A percentile compares a stretch with the other conserved stretches of the same genome.
Evolutionary conservation across 2,888 invertebrate genomes (phyloP).

Genomic region (Cheilosia impressa): DNA sequence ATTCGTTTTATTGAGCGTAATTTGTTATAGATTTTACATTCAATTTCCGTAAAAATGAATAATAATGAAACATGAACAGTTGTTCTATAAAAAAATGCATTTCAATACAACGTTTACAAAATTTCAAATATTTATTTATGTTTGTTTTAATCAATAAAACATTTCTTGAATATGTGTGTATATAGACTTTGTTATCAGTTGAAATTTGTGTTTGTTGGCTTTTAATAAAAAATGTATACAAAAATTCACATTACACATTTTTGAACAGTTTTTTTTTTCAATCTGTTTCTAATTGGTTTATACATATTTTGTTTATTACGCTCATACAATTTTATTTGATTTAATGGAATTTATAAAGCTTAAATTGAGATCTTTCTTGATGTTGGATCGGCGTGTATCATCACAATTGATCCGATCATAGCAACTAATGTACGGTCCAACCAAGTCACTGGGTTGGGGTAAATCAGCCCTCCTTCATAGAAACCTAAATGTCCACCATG

Average conservation of each 20-base stretch:
- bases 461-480: conserved; percentile 94
- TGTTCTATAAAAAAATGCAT: conserved; percentile 28
- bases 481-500: conserved; percentile 98
- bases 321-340: neutral
- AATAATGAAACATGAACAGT: conserved; percentile 2
- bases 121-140: conserved; percentile 13
- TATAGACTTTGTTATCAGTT: conserved; percentile 32
- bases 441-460: conserved; percentile 97
- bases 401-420: conserved; percentile 89
- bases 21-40: conserved; percentile 17
- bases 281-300: neutral
- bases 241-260: conserved; percentile 36
- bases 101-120: conserved; percentile 34
- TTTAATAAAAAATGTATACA: conserved; percentile 41
- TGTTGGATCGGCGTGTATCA: conserved; percentile 79
- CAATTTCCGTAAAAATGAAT: conserved; percentile 11
- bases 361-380: conserved; percentile 68
- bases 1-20: conserved; percentile 57
- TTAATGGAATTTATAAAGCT: conserved; percentile 28
- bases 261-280: neutral
- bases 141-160: conserved; percentile 60
- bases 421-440: conserved; percentile 94
- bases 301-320: conserved; percentile 32
- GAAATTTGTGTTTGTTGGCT: conserved; percentile 17
- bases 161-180: conserved; percentile 12